phyloP scores from a whole-genome alignment of 2,113 vertebrate species.

The Heteronetta atricapilla region DNA sequence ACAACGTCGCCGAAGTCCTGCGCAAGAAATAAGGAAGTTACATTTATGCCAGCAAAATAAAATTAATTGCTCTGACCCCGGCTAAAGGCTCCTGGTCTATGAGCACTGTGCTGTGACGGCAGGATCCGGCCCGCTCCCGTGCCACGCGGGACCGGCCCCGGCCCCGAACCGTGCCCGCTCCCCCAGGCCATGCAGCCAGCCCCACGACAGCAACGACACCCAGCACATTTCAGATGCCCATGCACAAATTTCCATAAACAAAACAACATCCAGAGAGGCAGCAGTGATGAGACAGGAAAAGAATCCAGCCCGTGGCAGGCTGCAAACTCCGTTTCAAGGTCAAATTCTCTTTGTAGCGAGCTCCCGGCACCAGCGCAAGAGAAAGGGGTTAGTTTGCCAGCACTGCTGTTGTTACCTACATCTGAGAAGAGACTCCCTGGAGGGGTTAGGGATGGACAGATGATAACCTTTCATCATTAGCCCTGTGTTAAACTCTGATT shows the following conservation, averaged over 20 bases:
- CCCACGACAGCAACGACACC: accelerated
- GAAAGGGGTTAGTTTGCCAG: conserved; percentile 20
- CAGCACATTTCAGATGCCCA: not conserved
- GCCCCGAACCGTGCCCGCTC: accelerated
- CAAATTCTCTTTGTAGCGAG: conserved; percentile 28
- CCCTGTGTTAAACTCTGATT: conserved; percentile 63
- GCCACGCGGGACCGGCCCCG: not conserved
- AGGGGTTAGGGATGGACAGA: conserved; percentile 37
- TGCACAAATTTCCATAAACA: conserved; percentile 9
- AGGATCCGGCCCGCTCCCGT: accelerated
- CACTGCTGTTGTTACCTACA: not conserved
- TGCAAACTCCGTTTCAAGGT: conserved; percentile 54
- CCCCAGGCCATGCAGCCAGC: not conserved
- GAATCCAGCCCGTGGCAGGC: conserved; percentile 15
- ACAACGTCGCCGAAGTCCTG: conserved; percentile 92
- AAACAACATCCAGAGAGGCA: conserved; percentile 7
- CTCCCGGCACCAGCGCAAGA: not conserved
- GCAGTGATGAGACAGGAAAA: conserved; percentile 57
- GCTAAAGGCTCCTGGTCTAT: not conserved
- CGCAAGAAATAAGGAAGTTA: not conserved
- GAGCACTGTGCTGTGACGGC: not conserved
- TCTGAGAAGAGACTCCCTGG: conserved; percentile 5
- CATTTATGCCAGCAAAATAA: accelerated
- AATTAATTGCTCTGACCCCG: accelerated
- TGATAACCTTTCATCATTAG: conserved; percentile 68